Conservation (phyloP, 2,113 vertebrate species). For the Alaudala cheleensis region DNA sequence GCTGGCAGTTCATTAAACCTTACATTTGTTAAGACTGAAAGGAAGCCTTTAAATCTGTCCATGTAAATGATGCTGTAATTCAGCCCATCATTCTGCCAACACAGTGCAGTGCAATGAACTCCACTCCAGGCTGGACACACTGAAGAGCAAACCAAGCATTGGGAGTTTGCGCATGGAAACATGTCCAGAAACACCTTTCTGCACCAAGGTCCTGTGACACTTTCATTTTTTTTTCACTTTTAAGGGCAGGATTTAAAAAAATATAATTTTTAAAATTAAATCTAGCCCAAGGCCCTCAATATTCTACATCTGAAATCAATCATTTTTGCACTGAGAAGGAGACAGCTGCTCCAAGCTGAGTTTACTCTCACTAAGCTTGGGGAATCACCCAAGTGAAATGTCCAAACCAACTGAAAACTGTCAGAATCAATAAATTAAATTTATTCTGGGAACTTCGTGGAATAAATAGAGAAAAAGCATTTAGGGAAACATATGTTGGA, state of each 20-base stretch:
- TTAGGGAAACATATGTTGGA: constrained; percentile 45
- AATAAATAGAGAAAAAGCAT: constrained; percentile 20
- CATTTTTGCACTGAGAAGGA: not conserved
- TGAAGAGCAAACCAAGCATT: not conserved
- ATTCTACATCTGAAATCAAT: not conserved
- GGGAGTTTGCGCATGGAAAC: not conserved
- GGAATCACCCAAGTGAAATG: constrained; percentile 43
- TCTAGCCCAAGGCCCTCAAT: not conserved
- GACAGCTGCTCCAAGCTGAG: constrained; percentile 15
- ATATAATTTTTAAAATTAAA: not conserved
- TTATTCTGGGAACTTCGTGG: constrained; percentile 20
- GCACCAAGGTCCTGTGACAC: not conserved
- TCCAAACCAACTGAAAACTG: constrained; percentile 30
- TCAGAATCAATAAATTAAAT: constrained; percentile 40
- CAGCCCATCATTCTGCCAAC: not conserved
- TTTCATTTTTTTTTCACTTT: not conserved
- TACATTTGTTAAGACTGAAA: not conserved
- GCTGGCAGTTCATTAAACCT: not conserved
- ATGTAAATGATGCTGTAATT: not conserved
- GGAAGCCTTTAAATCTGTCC: not conserved
- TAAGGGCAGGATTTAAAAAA: not conserved
- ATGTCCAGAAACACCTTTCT: not conserved
- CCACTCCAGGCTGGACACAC: not conserved
- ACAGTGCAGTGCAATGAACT: not conserved
- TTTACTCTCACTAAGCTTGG: not conserved